phyloP scores from a whole-genome alignment of 2,113 vertebrate genomes.

The Macroglossus sobrinus region DNA sequence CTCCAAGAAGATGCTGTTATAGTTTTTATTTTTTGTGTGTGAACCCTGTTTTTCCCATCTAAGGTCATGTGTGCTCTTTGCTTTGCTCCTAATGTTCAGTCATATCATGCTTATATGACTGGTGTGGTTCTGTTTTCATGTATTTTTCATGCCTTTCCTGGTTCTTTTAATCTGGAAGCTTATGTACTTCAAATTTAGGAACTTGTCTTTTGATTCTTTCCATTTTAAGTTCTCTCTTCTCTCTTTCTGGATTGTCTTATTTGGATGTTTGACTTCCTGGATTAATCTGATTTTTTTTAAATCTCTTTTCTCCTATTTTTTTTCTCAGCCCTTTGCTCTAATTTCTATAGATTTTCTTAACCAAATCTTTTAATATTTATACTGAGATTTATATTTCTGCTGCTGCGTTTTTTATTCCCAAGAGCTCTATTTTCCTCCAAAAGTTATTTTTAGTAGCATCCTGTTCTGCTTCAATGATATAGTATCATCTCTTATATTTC shows the following conservation, averaged over 20 bases:
- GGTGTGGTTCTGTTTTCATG: not conserved
- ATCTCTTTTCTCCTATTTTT: not conserved
- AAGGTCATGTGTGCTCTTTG: not conserved
- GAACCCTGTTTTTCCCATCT: not conserved
- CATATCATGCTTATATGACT: not conserved
- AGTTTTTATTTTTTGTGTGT: not conserved
- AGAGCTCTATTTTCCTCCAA: not conserved
- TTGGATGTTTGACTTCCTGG: not conserved
- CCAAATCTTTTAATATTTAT: not conserved
- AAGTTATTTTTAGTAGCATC: constrained; percentile 15
- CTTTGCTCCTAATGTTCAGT: not conserved
- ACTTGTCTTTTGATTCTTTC: not conserved
- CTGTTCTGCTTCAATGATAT: not conserved
- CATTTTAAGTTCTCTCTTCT: not conserved
- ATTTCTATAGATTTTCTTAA: constrained; percentile 9
- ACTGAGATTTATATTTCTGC: not conserved
- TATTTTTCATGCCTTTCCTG: not conserved
- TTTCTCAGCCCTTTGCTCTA: not conserved
- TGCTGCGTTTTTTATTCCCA: constrained; percentile 8
- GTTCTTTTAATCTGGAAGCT: not conserved
- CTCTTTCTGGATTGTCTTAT: not conserved
- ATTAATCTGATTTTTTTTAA: not conserved
- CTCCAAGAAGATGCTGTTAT: not conserved
- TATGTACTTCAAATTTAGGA: not conserved
- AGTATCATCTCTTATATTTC: not conserved